phyloP scores from a whole-genome alignment of 2,888 invertebrate species.

The Lacanobia oleracea region DNA sequence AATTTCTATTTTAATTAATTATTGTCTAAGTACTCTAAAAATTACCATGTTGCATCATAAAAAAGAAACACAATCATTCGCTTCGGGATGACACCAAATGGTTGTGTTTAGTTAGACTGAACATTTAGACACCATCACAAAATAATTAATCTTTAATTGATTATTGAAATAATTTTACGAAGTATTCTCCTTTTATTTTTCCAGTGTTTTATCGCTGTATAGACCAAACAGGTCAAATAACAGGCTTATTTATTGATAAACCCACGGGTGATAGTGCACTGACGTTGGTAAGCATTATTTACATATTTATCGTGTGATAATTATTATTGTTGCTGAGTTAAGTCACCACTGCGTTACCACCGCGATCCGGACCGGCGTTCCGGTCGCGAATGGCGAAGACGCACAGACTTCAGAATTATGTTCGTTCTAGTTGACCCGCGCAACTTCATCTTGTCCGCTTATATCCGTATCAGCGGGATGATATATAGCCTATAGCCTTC shows the following conservation, averaged over 20 bases:
- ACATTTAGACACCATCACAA: neutral
- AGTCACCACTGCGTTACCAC: neutral
- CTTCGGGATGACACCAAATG: no score
- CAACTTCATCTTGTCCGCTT: no score
- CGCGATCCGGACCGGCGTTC: neutral
- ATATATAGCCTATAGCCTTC: no score
- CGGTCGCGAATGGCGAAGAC: neutral
- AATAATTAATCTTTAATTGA: neutral
- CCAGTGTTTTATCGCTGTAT: conserved; percentile 9
- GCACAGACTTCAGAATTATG: no score
- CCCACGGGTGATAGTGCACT: conserved; percentile 17
- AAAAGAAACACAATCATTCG: no score
- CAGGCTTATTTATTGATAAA: conserved; percentile 35
- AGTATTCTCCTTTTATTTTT: neutral
- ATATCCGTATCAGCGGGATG: no score
- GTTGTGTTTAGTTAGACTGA: no score
- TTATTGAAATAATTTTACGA: neutral
- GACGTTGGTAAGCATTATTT: conserved; percentile 3
- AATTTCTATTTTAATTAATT: no score
- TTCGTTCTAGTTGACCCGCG: no score
- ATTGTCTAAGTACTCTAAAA: no score
- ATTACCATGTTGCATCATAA: no score
- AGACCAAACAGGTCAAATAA: conserved; percentile 41
- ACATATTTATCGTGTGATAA: conserved; percentile 9
- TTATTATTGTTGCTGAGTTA: conserved; percentile 2